These are phyloP conservation scores for Parnassius smintheus DNA, from an alignment of 2,888 invertebrate species.

Conservation along the genomic window DNA sequence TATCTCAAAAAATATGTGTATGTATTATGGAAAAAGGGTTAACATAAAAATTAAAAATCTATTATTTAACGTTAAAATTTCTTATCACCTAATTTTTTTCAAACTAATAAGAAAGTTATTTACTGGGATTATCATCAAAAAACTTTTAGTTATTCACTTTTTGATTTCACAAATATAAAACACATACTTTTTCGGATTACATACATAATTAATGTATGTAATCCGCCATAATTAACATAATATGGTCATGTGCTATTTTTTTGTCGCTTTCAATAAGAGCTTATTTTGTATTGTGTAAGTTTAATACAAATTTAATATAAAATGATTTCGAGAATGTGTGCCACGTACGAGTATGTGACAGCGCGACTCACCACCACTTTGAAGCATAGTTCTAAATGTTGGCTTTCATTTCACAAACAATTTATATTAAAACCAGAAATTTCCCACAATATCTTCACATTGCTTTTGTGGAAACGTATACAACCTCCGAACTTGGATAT, in stretches of 20 bases:
- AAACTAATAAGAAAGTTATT: too few relatives aligned
- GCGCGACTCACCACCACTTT: conserved; percentile 7
- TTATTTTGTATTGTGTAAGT: neutral
- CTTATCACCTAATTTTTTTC: too few relatives aligned
- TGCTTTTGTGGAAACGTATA: neutral
- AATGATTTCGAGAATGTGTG: conserved; percentile 4
- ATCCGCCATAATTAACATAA: too few relatives aligned
- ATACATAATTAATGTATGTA: too few relatives aligned
- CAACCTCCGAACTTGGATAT: too few relatives aligned
- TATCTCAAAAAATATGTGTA: too few relatives aligned
- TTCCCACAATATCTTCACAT: conserved; percentile 4
- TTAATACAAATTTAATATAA: conserved; percentile 12
- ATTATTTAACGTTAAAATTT: neutral
- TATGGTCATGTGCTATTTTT: neutral
- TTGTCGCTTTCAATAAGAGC: neutral
- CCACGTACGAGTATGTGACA: neutral
- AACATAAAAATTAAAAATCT: too few relatives aligned
- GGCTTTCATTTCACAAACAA: conserved; percentile 5
- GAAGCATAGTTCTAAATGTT: conserved; percentile 14
- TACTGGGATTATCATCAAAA: too few relatives aligned
- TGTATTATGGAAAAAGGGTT: neutral
- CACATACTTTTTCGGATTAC: too few relatives aligned
- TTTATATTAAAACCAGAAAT: conserved; percentile 16
- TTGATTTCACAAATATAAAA: too few relatives aligned
- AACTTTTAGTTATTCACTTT: too few relatives aligned